A percentile compares a stretch with the other conserved stretches of the same genome.
These are phyloP conservation scores for Polymixis flavicincta DNA, from an alignment of 2,888 invertebrate genomes.

Conservation along the genomic window DNA sequence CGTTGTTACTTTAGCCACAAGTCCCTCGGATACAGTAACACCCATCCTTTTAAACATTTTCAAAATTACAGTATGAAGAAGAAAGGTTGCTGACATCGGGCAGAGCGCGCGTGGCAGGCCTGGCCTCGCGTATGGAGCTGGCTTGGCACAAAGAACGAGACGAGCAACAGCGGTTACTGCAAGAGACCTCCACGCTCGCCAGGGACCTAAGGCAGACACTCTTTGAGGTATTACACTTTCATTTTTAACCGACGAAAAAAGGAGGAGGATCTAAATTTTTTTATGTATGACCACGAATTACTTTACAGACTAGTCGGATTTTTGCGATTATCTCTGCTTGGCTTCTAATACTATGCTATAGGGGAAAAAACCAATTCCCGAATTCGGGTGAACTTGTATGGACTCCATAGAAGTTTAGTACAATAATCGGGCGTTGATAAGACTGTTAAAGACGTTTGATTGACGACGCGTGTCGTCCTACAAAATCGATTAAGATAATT, in stretches of 20 bases:
- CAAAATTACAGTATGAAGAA: constrained; percentile 93
- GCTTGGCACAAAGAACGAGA: constrained; percentile 98
- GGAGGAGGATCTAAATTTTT: neutral
- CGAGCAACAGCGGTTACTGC: constrained; percentile 96
- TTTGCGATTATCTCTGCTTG: neutral
- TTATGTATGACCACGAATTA: neutral
- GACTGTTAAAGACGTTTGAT: no score
- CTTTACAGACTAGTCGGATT: neutral
- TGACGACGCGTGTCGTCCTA: neutral
- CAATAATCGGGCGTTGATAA: neutral
- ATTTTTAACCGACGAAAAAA: neutral
- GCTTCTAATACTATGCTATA: neutral
- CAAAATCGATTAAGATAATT: neutral
- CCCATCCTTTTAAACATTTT: neutral
- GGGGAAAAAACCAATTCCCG: no score
- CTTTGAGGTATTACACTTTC: constrained; percentile 92
- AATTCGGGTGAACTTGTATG: no score
- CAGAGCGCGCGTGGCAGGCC: constrained; percentile 95
- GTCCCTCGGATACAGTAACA: no score
- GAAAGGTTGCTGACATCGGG: constrained; percentile 96
- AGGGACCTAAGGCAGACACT: constrained; percentile 96
- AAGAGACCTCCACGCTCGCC: constrained; percentile 97
- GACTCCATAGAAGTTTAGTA: neutral
- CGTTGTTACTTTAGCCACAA: no score
- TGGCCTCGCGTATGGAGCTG: constrained; percentile 96